phyloP scores from a whole-genome alignment of 2,797 vertebrate species.

The Helicolenus hilgendorfi region DNA sequence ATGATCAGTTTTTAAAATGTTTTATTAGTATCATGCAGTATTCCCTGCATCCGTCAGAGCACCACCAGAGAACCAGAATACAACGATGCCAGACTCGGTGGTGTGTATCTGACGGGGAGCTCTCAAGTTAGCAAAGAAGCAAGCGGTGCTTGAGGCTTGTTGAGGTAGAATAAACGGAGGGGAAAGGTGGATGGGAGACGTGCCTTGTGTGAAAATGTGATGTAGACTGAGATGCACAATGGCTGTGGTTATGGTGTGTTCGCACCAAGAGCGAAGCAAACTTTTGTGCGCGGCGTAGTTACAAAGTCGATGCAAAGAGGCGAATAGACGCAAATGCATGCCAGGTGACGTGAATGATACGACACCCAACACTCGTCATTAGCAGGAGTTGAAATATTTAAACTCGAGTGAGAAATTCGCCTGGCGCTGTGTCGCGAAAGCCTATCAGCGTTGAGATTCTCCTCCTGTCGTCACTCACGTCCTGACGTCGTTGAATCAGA shows the following conservation, averaged over 20 bases:
- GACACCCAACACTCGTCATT: accelerated
- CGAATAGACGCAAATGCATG: neutral
- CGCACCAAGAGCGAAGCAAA: neutral
- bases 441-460: accelerated
- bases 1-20: neutral
- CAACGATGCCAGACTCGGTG: neutral
- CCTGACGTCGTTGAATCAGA: no score
- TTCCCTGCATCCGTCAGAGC: conserved; percentile 23
- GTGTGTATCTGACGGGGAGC: neutral
- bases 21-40: neutral
- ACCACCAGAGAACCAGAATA: neutral
- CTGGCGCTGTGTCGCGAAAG: neutral
- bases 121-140: neutral
- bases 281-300: accelerated
- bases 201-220: conserved; percentile 59
- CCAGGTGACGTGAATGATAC: no score
- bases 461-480: no score
- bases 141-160: neutral
- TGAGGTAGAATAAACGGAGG: neutral
- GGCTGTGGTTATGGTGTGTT: neutral
- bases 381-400: neutral
- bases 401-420: neutral
- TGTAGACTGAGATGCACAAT: neutral
- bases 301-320: neutral
- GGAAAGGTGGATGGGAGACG: neutral